phyloP scores from a whole-genome alignment of 2,888 invertebrate species.

The Scaptomyza parva region DNA sequence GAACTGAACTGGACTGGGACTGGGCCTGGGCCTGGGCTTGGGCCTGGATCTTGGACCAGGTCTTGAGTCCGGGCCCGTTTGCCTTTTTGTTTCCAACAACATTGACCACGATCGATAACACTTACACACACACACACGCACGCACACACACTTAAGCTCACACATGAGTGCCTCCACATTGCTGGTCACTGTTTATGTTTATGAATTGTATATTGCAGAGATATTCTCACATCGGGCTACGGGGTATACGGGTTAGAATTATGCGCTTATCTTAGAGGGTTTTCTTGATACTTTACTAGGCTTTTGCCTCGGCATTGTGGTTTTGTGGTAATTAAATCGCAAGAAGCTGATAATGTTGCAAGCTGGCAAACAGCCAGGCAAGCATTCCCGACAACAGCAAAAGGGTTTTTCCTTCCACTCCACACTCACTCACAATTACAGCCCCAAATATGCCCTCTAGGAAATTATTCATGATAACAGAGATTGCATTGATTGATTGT shows the following conservation, averaged over 20 bases:
- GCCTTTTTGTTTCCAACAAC: slow-evolving; percentile 60
- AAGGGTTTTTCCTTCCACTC: slow-evolving; percentile 50
- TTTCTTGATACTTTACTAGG: slow-evolving; percentile 50
- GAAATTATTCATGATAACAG: slow-evolving; percentile 80
- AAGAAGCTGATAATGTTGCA: slow-evolving; percentile 68
- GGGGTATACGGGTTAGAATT: slow-evolving; percentile 47
- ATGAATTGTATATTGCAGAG: slow-evolving; percentile 67
- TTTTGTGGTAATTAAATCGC: slow-evolving; percentile 77
- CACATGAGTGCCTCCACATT: slow-evolving; percentile 23
- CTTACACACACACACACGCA: slow-evolving; percentile 32
- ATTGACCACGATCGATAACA: slow-evolving; percentile 78
- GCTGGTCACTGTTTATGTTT: slow-evolving; percentile 60
- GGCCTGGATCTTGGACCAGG: slow-evolving; percentile 60
- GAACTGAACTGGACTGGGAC: slow-evolving; percentile 33
- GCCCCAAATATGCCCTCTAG: slow-evolving; percentile 70
- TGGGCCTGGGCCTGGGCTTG: slow-evolving; percentile 64
- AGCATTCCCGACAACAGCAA: slow-evolving; percentile 33
- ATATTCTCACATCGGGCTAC: slow-evolving; percentile 39
- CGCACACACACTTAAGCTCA: slow-evolving; percentile 9
- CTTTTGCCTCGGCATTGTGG: slow-evolving; percentile 44
- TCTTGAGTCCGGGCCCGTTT: slow-evolving; percentile 55
- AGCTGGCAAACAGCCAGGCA: slow-evolving; percentile 1
- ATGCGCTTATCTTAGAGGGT: slow-evolving; percentile 71
- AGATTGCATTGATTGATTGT: slow-evolving; percentile 78
- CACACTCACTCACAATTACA: slow-evolving; percentile 51